Evolutionary conservation across 2,113 vertebrate species (phyloP).

Genomic region (Anguilla rostrata): DNA sequence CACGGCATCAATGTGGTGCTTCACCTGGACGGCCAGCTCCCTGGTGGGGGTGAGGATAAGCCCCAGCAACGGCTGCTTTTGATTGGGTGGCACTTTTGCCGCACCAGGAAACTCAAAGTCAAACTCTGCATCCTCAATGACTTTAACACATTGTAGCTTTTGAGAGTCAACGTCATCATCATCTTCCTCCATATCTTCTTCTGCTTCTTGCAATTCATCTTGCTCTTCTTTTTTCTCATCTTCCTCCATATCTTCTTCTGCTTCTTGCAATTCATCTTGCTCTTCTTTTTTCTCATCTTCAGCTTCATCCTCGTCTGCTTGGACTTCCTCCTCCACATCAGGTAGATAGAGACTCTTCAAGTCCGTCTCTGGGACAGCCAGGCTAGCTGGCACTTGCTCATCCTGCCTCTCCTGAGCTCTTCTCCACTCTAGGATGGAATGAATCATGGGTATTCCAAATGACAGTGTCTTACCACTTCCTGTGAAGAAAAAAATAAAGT

Average conservation of each 20-base stretch:
- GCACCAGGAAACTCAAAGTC: slow-evolving; percentile 8
- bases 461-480: slow-evolving; percentile 95
- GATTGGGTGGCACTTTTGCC: not conserved
- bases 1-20: slow-evolving; percentile 90
- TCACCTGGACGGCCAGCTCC: slow-evolving; percentile 94
- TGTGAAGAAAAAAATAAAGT: slow-evolving; percentile 53
- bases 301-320: slow-evolving; percentile 16
- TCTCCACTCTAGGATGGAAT: slow-evolving; percentile 86
- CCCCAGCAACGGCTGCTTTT: slow-evolving; percentile 79
- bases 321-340: not conserved
- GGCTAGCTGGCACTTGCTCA: not conserved
- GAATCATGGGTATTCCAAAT: slow-evolving; percentile 95
- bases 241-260: not conserved
- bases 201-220: slow-evolving; percentile 39
- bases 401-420: slow-evolving; percentile 41
- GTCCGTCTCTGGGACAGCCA: not conserved
- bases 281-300: slow-evolving; percentile 6
- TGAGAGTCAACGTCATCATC: slow-evolving; percentile 40
- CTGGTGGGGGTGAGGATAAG: slow-evolving; percentile 91
- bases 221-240: slow-evolving; percentile 24
- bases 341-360: slow-evolving; percentile 54
- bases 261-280: not conserved
- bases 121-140: slow-evolving; percentile 53
- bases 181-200: slow-evolving; percentile 33
- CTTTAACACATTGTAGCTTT: slow-evolving; percentile 52